A percentile compares a stretch with the other conserved stretches of the same genome.
Conservation (phyloP, 2,888 invertebrate genomes). For the Pyrgus malvae region DNA sequence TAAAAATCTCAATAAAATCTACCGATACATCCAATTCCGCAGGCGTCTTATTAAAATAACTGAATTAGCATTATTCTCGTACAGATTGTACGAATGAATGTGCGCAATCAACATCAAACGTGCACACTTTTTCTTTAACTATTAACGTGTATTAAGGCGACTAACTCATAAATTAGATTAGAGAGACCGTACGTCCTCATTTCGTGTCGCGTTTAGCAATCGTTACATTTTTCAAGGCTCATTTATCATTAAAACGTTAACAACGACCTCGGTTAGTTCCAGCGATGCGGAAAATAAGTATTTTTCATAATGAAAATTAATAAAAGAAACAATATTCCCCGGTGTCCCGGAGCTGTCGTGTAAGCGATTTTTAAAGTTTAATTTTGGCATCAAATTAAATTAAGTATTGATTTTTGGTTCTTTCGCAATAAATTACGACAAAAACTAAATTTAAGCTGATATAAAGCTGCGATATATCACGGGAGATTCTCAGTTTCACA, state of each 20-base stretch:
- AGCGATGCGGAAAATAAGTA: slow-evolving; percentile 41
- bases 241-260: slow-evolving; percentile 69
- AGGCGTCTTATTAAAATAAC: slow-evolving; percentile 55
- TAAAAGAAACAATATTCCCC: slow-evolving; percentile 35
- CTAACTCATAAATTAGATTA: slow-evolving; percentile 73
- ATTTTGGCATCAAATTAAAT: slow-evolving; percentile 42
- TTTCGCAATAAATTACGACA: slow-evolving; percentile 34
- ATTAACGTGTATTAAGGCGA: slow-evolving; percentile 67
- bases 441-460: slow-evolving; percentile 32
- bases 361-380: slow-evolving; percentile 29
- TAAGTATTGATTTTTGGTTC: slow-evolving; percentile 2
- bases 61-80: slow-evolving; percentile 47
- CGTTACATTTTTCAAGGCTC: slow-evolving; percentile 66
- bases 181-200: slow-evolving; percentile 62
- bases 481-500: slow-evolving; percentile 58
- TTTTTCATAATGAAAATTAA: slow-evolving; percentile 43
- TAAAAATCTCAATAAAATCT: neutral
- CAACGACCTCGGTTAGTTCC: slow-evolving; percentile 50
- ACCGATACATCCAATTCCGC: slow-evolving; percentile 18
- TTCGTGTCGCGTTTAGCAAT: slow-evolving; percentile 68
- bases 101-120: slow-evolving; percentile 71
- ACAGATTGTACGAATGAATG: slow-evolving; percentile 63
- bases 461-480: slow-evolving; percentile 51
- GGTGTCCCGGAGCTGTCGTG: slow-evolving; percentile 32
- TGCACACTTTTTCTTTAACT: slow-evolving; percentile 56